Evolutionary conservation across 1,140 invertebrate genomes (phyloP), one percentile per base, ranked within the genome.

Genomic region (Riptortus pedestris): DNA sequence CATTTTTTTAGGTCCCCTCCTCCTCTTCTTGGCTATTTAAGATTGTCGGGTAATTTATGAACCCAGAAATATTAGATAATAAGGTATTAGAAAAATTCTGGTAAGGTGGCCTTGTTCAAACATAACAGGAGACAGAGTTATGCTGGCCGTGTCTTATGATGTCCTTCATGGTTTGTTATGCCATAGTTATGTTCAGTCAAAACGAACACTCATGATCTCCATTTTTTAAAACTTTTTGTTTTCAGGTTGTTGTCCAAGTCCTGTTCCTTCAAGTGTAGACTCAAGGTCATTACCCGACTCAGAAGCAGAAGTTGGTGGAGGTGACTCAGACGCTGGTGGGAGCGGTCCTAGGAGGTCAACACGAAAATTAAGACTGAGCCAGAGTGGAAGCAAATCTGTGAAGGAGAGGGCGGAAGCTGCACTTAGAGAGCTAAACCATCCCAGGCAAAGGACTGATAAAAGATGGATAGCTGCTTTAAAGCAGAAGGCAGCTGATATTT

Each of bases 361-460:
- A 0, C 22, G 51, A 0, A 55, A 24, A 7, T 26, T 14, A 1
- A 26, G 22, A 24, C 51, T 55, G 18, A 14, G 2, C 12, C 51
- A 55, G 20, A 14, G 12, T 26, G 51, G 20, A 24, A 55, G 18
- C 22, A 22, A 16, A 60, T 38, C 20, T n/a, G 22, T 18, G 3
- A 60, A 52, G 18, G 45, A 47, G 26, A 58, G 29, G 24, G 64
- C 60, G 7, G 38, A 52, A 24, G 43, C 28, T 27, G 26, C 43
- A 18, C 48, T 59, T 0, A 16, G 18, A 18, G 28, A 62, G 43
- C 27, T 66, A 27, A 22, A 47, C 12, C 57, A 66, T 64, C 66
- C 58, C 33, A 26, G 58, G 16, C 51, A 55, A 18, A 22, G 51
- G 3, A 22, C 18, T 18, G 51, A 26, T 3, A 26, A 55, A 14